Conservation (phyloP, 2,113 vertebrate species). For the Passerina amoena region DNA sequence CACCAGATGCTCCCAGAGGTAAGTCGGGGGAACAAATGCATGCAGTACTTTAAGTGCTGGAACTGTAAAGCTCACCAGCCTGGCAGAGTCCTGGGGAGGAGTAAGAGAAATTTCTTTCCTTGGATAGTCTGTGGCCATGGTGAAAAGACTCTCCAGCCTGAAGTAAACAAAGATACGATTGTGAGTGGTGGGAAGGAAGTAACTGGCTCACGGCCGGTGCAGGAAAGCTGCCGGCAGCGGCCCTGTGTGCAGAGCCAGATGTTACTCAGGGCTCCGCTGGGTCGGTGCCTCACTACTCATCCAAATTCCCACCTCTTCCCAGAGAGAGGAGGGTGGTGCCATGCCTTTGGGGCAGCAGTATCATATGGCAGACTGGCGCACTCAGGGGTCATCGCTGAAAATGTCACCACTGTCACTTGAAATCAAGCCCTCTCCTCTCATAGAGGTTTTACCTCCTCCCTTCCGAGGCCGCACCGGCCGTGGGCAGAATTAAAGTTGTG, state of each 20-base stretch:
- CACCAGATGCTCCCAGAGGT: background rate
- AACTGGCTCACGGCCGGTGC: fast-evolving
- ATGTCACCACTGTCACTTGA: slow-evolving; percentile 29
- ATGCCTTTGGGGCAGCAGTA: background rate
- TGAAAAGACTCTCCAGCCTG: background rate
- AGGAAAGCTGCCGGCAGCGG: background rate
- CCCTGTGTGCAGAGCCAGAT: fast-evolving
- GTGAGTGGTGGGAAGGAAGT: background rate
- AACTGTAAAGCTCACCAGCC: background rate
- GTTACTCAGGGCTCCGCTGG: fast-evolving
- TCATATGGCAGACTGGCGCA: background rate
- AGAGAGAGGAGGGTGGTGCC: background rate
- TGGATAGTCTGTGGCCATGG: background rate
- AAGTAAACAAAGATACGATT: background rate
- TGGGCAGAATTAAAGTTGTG: background rate
- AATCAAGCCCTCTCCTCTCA: background rate
- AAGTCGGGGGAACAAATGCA: background rate
- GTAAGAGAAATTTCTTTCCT: background rate
- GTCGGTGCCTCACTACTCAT: background rate
- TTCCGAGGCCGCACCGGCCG: background rate
- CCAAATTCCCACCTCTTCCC: background rate
- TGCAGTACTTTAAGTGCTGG: background rate
- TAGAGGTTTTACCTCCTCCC: background rate
- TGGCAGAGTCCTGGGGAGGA: background rate
- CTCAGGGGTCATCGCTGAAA: background rate